Conservation (phyloP, 2,888 invertebrate species). For the Dascillus cervinus region DNA sequence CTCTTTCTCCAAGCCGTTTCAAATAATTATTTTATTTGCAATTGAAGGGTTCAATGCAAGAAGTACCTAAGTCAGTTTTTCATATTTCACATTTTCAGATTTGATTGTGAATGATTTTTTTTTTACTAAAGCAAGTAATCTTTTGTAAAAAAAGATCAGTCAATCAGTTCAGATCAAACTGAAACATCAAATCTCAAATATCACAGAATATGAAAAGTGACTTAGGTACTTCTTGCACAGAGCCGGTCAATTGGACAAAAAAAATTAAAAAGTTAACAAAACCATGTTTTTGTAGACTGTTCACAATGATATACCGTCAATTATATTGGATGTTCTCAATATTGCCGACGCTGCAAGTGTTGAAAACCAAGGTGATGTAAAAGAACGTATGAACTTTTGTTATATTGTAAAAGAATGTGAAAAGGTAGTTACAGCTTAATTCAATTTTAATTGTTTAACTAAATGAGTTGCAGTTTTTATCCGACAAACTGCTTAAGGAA, state of each 20-base stretch:
- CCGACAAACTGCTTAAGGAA: constrained; percentile 85
- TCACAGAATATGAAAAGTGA: too few relatives aligned
- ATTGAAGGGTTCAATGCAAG: not conserved
- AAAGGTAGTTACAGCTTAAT: constrained; percentile 54
- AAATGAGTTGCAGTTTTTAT: constrained; percentile 48
- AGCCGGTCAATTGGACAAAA: too few relatives aligned
- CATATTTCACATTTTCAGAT: too few relatives aligned
- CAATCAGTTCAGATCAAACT: too few relatives aligned
- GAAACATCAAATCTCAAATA: too few relatives aligned
- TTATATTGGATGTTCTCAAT: constrained; percentile 77
- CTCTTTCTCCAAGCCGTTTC: constrained; percentile 1
- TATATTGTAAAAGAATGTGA: constrained; percentile 72
- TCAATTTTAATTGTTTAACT: not conserved
- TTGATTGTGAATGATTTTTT: too few relatives aligned
- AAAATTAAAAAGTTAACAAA: too few relatives aligned
- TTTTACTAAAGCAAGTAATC: too few relatives aligned
- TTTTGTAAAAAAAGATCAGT: too few relatives aligned
- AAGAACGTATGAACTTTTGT: constrained; percentile 69
- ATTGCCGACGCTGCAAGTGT: constrained; percentile 65
- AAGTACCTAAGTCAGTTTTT: too few relatives aligned
- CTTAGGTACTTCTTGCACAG: too few relatives aligned
- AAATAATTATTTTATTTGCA: too few relatives aligned
- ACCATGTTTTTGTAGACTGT: constrained; percentile 57
- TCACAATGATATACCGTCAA: constrained; percentile 73
- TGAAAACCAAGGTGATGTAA: constrained; percentile 53